These are phyloP conservation scores for Cotesia glomerata DNA, from an alignment of 1,140 invertebrate genomes.

Conservation along the genomic window DNA sequence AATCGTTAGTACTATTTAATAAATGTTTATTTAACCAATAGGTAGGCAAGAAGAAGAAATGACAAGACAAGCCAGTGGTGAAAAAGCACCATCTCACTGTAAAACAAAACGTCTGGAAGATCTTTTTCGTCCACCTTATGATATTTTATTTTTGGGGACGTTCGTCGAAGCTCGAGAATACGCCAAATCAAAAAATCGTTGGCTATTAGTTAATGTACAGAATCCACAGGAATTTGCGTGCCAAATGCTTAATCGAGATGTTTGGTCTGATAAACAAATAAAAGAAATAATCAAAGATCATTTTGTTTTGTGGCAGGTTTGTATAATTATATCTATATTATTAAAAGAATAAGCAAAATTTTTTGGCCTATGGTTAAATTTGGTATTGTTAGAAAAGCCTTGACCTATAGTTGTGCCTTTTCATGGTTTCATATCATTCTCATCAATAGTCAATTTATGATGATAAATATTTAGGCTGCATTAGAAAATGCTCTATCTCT, in stretches of 20 bases:
- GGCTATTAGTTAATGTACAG: constrained; percentile 82
- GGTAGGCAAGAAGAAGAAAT: constrained; percentile 63
- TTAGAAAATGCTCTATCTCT: no score
- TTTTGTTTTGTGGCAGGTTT: constrained; percentile 83
- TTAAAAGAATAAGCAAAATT: no score
- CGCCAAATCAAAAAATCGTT: constrained; percentile 69
- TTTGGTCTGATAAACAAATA: constrained; percentile 75
- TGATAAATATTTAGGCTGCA: no score
- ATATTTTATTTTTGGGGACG: constrained; percentile 73
- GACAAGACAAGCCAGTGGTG: constrained; percentile 46
- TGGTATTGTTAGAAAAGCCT: no score
- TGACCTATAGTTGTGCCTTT: no score
- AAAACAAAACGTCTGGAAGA: constrained; percentile 71
- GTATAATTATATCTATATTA: neutral
- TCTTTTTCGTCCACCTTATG: constrained; percentile 77
- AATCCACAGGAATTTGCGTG: constrained; percentile 76
- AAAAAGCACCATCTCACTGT: constrained; percentile 53
- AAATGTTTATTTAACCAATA: constrained; percentile 38
- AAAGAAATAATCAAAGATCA: constrained; percentile 72
- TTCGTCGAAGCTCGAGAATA: constrained; percentile 71
- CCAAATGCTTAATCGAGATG: constrained; percentile 79
- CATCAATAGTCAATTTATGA: no score
- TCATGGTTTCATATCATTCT: no score
- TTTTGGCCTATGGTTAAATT: no score
- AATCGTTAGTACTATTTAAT: neutral